Base-by-base conservation (phyloP, 2,797 vertebrate species). In the Chlorospingus flavigularis region DNA sequence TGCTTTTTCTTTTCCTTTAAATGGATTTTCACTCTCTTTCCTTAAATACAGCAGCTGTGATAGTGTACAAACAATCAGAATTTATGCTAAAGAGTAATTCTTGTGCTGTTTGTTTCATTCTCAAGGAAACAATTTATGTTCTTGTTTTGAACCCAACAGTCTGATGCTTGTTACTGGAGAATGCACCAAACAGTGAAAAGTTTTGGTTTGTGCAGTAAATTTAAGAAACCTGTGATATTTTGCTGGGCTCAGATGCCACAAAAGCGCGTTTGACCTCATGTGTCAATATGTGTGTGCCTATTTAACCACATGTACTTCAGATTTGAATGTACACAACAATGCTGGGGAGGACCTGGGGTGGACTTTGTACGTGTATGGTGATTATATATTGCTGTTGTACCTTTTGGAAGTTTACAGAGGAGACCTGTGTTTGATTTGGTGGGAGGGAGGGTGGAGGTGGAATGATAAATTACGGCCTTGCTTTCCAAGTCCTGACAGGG, bases 11-110 rank as follows among this genome's bases (percentile, higher is more conserved):
- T 80, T 43, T 53, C 2, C 9, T 88, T 93, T 39, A 25, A 73
- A 39, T 37, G 80, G 76, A 72, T 83, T 95, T 89, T 50, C 40
- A 10, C 57, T 92, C 60, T 10, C 2, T 81, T 90, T 88, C 23
- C 13, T 39, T 74, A 78, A 95, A 40, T 74, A 21, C 74, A 84
- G 75, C 91, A 90, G 89, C 87, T 90, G 91, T 66, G 51, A 33
- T 60, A 66, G 75, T 86, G 76, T 92, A 48, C 70, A 86, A 83
- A 89, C 86, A 91, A 73, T 77, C 73, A 42, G 28, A 67, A 71
- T 82, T 73, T 62, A 31, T 86, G 88, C 63, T 89, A 85, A 53
- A 60, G 75, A 93, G 61, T 72, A 23, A 12, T 82, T 82, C 73
- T 89, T 80, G 57, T 58, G 68, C 60, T 65, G 45, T 90, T 92